These are phyloP conservation scores for Platichthys flesus DNA, from an alignment of 2,113 vertebrate genomes.

Conservation along the genomic window DNA sequence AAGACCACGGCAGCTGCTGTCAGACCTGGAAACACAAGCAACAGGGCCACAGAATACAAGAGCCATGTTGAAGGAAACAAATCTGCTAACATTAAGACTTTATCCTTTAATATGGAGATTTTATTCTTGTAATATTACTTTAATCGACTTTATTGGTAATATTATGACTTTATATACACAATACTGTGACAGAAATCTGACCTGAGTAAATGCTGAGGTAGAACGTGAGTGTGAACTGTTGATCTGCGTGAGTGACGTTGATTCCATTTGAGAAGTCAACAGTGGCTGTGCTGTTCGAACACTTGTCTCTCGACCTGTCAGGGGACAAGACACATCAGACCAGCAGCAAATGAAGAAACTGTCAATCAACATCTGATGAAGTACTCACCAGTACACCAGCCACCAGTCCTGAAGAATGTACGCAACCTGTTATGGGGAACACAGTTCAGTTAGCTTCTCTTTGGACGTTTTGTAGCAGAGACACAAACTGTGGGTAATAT, in stretches of 20 bases:
- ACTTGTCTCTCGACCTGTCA: conserved; percentile 67
- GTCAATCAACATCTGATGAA: background rate
- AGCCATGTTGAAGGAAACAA: too few relatives aligned
- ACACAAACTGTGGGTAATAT: too few relatives aligned
- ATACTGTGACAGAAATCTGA: conserved; percentile 42
- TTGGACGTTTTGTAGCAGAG: too few relatives aligned
- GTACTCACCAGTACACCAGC: conserved; percentile 89
- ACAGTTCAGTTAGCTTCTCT: too few relatives aligned
- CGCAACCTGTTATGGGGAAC: conserved; percentile 75
- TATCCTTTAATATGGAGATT: too few relatives aligned
- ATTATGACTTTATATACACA: too few relatives aligned
- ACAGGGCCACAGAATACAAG: background rate
- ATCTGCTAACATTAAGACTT: too few relatives aligned
- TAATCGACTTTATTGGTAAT: too few relatives aligned
- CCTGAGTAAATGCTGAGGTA: conserved; percentile 92
- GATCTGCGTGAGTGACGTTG: conserved; percentile 38
- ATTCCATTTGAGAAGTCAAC: background rate
- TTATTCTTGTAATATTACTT: too few relatives aligned
- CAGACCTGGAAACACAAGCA: conserved; percentile 81
- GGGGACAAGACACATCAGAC: background rate
- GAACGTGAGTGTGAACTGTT: conserved; percentile 77
- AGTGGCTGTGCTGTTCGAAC: conserved; percentile 25
- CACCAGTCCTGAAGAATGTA: conserved; percentile 96
- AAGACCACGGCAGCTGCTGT: conserved; percentile 86
- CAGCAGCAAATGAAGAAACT: background rate